Evolutionary conservation across 92 coral and sea anemone genomes (phyloP), one percentile per base, ranked within the genome.

Genomic region (Umimayanthus chanpuru): DNA sequence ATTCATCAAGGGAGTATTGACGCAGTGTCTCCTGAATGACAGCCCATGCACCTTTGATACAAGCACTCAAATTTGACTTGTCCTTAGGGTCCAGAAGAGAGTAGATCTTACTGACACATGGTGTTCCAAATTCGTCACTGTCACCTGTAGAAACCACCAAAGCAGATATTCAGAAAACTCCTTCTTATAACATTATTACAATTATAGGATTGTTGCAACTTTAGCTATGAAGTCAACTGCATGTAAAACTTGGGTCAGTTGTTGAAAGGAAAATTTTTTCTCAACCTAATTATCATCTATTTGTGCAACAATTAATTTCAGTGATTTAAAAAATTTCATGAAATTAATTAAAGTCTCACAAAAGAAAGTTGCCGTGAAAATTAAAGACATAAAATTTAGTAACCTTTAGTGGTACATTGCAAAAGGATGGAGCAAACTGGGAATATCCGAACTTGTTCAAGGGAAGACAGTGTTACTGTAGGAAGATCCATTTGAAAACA

Each of bases 21-120:
- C 85, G 91, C 15, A 97, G 88, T 0, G 96, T 91, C 80, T 97
- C 96, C 77, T 93, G 97, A 74, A 97, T 91, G 15, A 97, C 86
- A 29, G 98, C 97, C 99, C 99, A 97, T 12, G 99, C 98, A 66
- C 99, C 99, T 88, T 97, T 97, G 39, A 97, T 81, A 73, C 97
- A 97, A 23, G 96, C 94, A 93, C 98, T 93, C 25, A 82, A 76
- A 39, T 91, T 94, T 38, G 98, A 94, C 23, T 90, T 91, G 73
- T 97, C 90, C 44, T 39, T 76, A 15, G 93, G 91, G 30, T 82
- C 81, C 21, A 97, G 90, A 68, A 94, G 91, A 77, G 89, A 76
- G 82, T 88, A 80, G 23, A 97, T 92, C 41, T 89, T 92, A 36
- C 73, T 81, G 50, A 85, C 14, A 38, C 36, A 77, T 65, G 85